Evolutionary conservation across 1,140 invertebrate species (phyloP), one percentile per base, ranked within the genome.

Genomic region (Drosophila murphyi): DNA sequence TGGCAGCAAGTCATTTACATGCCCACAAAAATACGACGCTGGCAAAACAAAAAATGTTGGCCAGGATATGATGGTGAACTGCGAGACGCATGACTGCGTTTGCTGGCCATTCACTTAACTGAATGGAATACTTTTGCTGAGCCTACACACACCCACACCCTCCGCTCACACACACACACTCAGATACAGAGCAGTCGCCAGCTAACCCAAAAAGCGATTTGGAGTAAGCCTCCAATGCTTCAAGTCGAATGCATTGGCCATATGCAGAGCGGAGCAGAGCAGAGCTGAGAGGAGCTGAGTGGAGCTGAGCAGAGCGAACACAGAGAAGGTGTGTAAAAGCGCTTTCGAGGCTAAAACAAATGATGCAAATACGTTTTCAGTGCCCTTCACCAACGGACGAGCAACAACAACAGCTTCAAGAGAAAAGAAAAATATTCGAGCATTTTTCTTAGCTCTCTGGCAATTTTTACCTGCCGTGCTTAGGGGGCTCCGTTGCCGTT

Each of bases 361-460:
- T 91, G 88, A 91, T 91, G 89, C 89, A 91, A 91, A 91, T 91
- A 85, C 78, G 78, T 91, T 91, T 77, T 59, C 78, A 35, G n/a
- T 59, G 75, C 69, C 63, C 32, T 45, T 28, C 6, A 20, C 28
- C 35, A 45, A 35, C 12, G 7, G 4, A 50, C 31, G 31, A 5
- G 28, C n/a, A 50, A 54, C 39, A 39, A 50, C 3, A 59, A 67
- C 52, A 43, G 6, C 28, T 5, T 34, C 3, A 35, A 29, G 56
- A 56, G 10, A 72, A 52, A 76, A 78, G 65, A 78, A 78, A 76
- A 76, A 78, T 78, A 57, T 55, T 10, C 50, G 29, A 57, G 68
- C 67, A 89, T 88, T 85, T 89, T 83, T 85, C 85, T 71, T 63
- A 29, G 54, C 67, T 55, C 68, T 29, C 32, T 28, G 74, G 69